Conservation (phyloP, 2,888 invertebrate genomes). For the Baronia brevicornis region DNA sequence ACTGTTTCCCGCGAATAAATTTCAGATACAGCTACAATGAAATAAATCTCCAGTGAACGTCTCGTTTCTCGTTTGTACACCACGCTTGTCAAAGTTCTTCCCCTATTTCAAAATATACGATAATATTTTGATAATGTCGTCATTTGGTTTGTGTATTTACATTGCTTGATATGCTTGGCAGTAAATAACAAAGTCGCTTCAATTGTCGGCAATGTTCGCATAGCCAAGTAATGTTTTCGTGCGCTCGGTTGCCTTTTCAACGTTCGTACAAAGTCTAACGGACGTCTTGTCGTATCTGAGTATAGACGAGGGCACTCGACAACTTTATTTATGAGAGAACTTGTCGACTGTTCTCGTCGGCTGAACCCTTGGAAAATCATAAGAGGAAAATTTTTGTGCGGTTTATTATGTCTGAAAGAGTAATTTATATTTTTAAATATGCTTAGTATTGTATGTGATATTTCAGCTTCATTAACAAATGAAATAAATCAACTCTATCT, state of each 20-base stretch:
- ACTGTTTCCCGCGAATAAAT: constrained; percentile 11
- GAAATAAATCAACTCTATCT: no score
- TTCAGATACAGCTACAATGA: constrained; percentile 24
- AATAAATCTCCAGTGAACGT: constrained; percentile 26
- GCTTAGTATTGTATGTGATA: no score
- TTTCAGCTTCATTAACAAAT: no score
- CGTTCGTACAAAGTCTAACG: constrained; percentile 15
- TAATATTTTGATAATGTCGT: neutral
- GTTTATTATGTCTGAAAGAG: constrained; percentile 20
- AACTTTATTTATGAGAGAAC: constrained; percentile 58
- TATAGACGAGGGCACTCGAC: constrained; percentile 37
- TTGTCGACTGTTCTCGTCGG: constrained; percentile 28
- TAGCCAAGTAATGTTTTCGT: neutral
- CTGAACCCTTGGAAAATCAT: constrained; percentile 19
- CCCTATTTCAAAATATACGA: constrained; percentile 14
- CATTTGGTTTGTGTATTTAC: neutral
- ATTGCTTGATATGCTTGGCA: constrained; percentile 7
- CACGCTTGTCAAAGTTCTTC: constrained; percentile 27
- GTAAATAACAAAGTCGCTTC: no score
- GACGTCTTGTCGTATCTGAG: constrained; percentile 40
- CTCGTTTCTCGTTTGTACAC: constrained; percentile 30
- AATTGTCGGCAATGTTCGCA: constrained; percentile 10
- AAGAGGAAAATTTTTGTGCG: constrained; percentile 15
- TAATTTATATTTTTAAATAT: no score
- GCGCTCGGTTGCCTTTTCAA: neutral